Percentiles rank a stretch among this genome's conserved stretches.
Conservation (phyloP, 2,113 vertebrate genomes). For the Aphelocoma coerulescens region DNA sequence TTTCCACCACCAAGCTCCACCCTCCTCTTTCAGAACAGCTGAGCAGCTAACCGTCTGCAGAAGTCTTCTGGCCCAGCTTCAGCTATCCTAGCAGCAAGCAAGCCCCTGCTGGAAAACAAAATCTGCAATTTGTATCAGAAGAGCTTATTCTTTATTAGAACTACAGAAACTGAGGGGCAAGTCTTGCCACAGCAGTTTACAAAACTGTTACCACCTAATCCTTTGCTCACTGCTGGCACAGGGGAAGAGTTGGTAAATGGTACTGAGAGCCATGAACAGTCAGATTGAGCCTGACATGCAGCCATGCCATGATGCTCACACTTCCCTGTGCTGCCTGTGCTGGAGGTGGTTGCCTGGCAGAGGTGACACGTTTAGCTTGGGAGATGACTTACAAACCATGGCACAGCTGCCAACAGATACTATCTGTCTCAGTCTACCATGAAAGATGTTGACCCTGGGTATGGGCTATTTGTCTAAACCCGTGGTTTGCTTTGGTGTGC, state of each 20-base stretch:
- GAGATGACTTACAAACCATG: not conserved
- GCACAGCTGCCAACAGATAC: not conserved
- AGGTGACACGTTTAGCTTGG: not conserved
- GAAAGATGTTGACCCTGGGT: not conserved
- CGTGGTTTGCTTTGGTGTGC: not conserved
- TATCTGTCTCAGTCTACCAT: not conserved
- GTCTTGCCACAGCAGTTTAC: not conserved
- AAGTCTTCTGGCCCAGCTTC: not conserved
- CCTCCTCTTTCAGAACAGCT: not conserved
- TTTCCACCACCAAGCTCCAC: not conserved
- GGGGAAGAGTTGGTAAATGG: not conserved
- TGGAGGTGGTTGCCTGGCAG: not conserved
- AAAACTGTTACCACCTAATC: not conserved
- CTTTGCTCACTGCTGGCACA: not conserved
- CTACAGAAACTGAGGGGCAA: not conserved
- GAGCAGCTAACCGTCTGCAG: not conserved
- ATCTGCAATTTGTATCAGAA: not conserved
- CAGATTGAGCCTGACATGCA: not conserved
- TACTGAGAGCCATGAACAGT: not conserved
- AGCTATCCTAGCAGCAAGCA: not conserved
- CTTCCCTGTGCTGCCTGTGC: not conserved
- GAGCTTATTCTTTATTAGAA: not conserved
- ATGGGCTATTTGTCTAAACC: not conserved
- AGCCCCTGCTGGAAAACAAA: not conserved
- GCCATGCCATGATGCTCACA: accelerated